Evolutionary conservation across 2,888 invertebrate genomes (phyloP).

Genomic region (Fissipunctia ypsillon): DNA sequence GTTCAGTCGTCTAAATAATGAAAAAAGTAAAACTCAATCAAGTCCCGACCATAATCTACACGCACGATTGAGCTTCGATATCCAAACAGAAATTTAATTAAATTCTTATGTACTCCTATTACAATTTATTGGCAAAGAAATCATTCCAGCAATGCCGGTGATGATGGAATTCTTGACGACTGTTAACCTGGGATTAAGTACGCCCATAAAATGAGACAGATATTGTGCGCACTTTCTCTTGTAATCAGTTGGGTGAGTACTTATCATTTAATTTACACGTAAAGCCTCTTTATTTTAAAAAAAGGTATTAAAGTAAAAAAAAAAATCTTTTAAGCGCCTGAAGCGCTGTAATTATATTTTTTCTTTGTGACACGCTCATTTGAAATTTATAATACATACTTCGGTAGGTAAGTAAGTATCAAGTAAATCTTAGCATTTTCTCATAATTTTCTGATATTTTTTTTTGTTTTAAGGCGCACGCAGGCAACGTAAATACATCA

Average conservation of each 20-base stretch:
- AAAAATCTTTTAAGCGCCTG: background rate
- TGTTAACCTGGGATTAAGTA: conserved; percentile 70
- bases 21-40: conserved; percentile 59
- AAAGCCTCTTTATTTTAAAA: background rate
- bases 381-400: conserved; percentile 1
- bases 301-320: too few relatives aligned
- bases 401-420: background rate
- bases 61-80: conserved; percentile 72
- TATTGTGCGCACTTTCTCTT: conserved; percentile 75
- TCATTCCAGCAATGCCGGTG: conserved; percentile 70
- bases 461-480: conserved; percentile 70
- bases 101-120: conserved; percentile 71
- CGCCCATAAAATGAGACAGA: conserved; percentile 81
- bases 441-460: conserved; percentile 6
- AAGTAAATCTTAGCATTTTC: background rate
- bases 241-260: conserved; percentile 76
- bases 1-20: conserved; percentile 25
- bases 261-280: background rate
- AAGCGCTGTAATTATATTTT: conserved; percentile 1
- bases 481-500: conserved; percentile 70
- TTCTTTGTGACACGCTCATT: conserved; percentile 1
- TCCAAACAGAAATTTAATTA: conserved; percentile 75
- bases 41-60: conserved; percentile 63
- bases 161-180: conserved; percentile 71
- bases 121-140: conserved; percentile 76